Base-by-base conservation (phyloP, 2,797 vertebrate genomes). In the Spinus olivaceus region DNA sequence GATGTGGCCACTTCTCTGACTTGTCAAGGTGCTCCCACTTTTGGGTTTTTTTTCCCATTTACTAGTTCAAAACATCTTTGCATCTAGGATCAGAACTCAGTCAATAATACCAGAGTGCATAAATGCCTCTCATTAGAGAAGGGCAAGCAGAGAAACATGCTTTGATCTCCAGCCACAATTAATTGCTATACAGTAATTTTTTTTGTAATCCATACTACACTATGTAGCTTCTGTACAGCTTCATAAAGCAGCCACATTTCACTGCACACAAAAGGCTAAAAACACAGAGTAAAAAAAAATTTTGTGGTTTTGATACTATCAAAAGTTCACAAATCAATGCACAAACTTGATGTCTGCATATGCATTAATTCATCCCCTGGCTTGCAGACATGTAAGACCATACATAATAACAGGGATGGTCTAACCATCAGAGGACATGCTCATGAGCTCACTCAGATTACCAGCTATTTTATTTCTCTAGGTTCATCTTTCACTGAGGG, bases 401-500 rank as follows among this genome's bases (percentile, higher is more conserved):
- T 35, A 73, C 0, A 1, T 32, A 77, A 41, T 30, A 78, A 56
- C 8, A 32, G 24, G 41, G 42, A 64, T 61, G 46, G 39, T 74
- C 32, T 77, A 69, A 76, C 42, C 13, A 76, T 32, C 71, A 94
- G 71, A 92, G 47, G 59, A 89, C 25, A 8, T 33, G 59, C 41
- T 83, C 69, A 63, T 2, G 3, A 67, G 71, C 70, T 92, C 66
- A 32, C 87, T 96, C 90, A 59, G 67, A 86, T 89, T 95, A 95
- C 87, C 54, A 44, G 74, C 84, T 94, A 54, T 71, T 94, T 94
- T 89, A 89, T 78, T 95, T 87, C 86, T 84, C 74, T 24, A 76
- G 87, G 91, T 87, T 95, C 79, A 92, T 44, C 59, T 95, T 95
- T 92, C 94, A 95, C 64, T 15, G 56, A 79, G 76, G 47, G 6